phyloP scores from a whole-genome alignment of 2,888 invertebrate species.

The Rutpela maculata region DNA sequence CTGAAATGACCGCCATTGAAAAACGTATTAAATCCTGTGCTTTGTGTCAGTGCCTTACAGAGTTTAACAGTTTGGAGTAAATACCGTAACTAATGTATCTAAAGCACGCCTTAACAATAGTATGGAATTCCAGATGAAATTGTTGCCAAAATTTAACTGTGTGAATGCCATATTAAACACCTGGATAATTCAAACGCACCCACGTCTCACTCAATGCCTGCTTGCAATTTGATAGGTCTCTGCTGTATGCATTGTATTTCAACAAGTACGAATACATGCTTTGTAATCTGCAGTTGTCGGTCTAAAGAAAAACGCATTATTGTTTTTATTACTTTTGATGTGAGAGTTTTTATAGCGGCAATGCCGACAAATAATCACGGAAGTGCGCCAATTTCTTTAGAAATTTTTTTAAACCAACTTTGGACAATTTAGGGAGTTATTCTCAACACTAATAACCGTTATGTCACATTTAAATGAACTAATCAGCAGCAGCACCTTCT shows the following conservation, averaged over 20 bases:
- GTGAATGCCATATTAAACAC: slow-evolving; percentile 7
- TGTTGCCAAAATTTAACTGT: slow-evolving; percentile 5
- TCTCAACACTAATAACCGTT: too few species aligned
- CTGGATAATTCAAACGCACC: slow-evolving; percentile 4
- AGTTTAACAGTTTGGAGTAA: slow-evolving; percentile 4
- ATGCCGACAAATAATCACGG: too few species aligned
- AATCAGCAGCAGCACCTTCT: too few species aligned
- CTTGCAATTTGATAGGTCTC: slow-evolving; percentile 4
- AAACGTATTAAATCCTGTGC: background rate
- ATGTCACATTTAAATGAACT: too few species aligned
- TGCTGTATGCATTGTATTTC: background rate
- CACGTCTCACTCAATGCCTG: background rate
- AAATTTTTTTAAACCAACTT: too few species aligned
- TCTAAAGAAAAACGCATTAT: too few species aligned
- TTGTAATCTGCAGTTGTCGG: too few species aligned
- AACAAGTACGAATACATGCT: background rate
- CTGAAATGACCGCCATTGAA: background rate
- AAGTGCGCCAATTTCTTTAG: too few species aligned
- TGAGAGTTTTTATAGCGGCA: too few species aligned
- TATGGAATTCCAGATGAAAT: slow-evolving; percentile 4
- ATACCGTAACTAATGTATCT: slow-evolving; percentile 3
- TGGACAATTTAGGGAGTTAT: too few species aligned
- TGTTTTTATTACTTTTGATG: too few species aligned
- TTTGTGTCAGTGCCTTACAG: background rate
- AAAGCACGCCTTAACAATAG: slow-evolving; percentile 1